phyloP scores from a whole-genome alignment of 2,113 vertebrate species.

The Rhea pennata region DNA sequence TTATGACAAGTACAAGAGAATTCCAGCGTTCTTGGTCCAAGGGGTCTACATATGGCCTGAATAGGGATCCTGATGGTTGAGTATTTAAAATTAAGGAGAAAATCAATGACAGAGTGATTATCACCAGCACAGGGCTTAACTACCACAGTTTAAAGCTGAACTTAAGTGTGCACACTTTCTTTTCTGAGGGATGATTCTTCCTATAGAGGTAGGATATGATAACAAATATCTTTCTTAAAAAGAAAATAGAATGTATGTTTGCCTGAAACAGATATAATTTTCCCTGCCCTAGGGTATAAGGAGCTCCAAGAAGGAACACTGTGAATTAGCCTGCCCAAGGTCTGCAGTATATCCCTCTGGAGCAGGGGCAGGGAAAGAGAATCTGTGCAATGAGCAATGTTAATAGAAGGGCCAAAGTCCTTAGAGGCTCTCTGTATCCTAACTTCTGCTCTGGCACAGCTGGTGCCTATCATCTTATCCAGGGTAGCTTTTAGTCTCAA shows the following conservation, averaged over 20 bases:
- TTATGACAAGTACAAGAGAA: not conserved
- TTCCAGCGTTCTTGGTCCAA: not conserved
- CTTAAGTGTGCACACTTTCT: not conserved
- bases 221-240: not conserved
- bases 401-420: not conserved
- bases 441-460: not conserved
- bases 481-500: not conserved
- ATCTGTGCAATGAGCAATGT: not conserved
- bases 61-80: not conserved
- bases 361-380: not conserved
- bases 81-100: not conserved
- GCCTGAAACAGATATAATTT: not conserved
- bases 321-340: not conserved
- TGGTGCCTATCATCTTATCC: not conserved
- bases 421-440: not conserved
- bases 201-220: not conserved
- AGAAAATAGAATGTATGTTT: not conserved
- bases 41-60: not conserved
- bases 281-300: not conserved
- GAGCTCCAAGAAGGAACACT: not conserved
- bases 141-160: not conserved
- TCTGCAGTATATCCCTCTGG: not conserved
- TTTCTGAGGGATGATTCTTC: not conserved
- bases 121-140: not conserved
- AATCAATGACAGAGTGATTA: not conserved